Percentiles rank a stretch among this genome's conserved stretches.
Evolutionary conservation across 1,140 invertebrate genomes (phyloP).

Genomic region (Galendromus occidentalis): DNA sequence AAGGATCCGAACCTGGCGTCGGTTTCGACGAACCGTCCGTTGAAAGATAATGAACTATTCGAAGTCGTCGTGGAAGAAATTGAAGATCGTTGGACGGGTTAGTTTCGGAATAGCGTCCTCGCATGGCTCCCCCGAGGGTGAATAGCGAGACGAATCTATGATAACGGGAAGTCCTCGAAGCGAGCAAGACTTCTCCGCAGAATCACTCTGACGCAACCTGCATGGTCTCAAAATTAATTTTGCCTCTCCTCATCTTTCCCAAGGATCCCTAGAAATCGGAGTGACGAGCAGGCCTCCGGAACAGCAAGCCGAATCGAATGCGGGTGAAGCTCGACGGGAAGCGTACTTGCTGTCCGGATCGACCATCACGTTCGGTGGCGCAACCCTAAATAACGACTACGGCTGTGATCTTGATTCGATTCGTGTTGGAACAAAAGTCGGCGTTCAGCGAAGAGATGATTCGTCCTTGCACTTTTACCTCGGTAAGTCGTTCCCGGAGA

Average conservation of each 20-base stretch:
- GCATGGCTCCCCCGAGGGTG: too few relatives aligned
- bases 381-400: constrained; percentile 59
- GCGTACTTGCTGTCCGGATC: constrained; percentile 64
- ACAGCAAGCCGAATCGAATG: constrained; percentile 66
- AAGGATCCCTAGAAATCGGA: constrained; percentile 28
- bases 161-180: too few relatives aligned
- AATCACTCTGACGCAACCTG: too few relatives aligned
- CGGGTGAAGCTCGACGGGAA: constrained; percentile 71
- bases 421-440: constrained; percentile 47
- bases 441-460: constrained; percentile 66
- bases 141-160: too few relatives aligned
- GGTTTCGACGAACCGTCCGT: constrained; percentile 63
- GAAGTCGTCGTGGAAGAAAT: constrained; percentile 75
- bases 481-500: background rate
- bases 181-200: too few relatives aligned
- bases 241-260: constrained; percentile 14
- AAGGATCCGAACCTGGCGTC: constrained; percentile 87
- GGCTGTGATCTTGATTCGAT: constrained; percentile 59
- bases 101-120: constrained; percentile 35
- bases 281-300: constrained; percentile 68
- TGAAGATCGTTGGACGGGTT: constrained; percentile 75
- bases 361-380: constrained; percentile 48
- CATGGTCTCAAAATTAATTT: constrained; percentile 14
- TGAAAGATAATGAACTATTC: constrained; percentile 74
- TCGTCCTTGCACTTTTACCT: constrained; percentile 61